Conservation (phyloP, 2,113 vertebrate species). For the Oryzias woworae region DNA sequence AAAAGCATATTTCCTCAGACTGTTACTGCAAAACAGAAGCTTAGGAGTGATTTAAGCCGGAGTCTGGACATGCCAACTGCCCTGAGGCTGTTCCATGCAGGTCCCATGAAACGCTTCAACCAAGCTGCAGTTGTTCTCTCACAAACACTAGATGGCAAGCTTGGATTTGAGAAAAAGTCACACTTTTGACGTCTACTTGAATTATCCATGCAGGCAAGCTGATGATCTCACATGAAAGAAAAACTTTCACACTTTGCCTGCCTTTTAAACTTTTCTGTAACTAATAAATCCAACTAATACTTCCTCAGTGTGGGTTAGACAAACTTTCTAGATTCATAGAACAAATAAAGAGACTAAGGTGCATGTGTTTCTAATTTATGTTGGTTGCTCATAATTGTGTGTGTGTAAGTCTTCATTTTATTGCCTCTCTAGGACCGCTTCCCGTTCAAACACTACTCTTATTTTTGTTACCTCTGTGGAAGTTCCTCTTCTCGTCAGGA, state of each 20-base stretch:
- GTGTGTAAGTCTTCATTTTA: not conserved
- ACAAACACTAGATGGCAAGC: constrained; percentile 68
- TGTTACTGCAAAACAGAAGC: constrained; percentile 5
- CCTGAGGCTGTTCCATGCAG: not conserved
- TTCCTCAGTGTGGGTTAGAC: not conserved
- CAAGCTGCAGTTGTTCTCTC: not conserved
- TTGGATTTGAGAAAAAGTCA: constrained; percentile 36
- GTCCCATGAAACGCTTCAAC: not conserved
- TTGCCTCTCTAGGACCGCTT: no score
- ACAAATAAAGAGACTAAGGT: not conserved
- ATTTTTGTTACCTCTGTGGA: not conserved
- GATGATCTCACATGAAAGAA: constrained; percentile 27
- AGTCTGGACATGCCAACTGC: not conserved
- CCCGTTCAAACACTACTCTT: no score
- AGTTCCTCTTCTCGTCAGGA: not conserved
- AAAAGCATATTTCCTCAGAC: constrained; percentile 16
- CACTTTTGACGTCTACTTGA: not conserved
- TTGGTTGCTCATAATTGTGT: not conserved
- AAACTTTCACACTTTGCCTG: not conserved
- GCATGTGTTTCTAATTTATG: not conserved
- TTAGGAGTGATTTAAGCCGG: constrained; percentile 14
- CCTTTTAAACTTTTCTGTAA: constrained; percentile 13
- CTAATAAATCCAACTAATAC: not conserved
- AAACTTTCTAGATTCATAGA: not conserved
- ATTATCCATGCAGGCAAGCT: not conserved